Evolutionary conservation across 2,797 vertebrate species (phyloP).

Genomic region (Pseudomugil gertrudae): DNA sequence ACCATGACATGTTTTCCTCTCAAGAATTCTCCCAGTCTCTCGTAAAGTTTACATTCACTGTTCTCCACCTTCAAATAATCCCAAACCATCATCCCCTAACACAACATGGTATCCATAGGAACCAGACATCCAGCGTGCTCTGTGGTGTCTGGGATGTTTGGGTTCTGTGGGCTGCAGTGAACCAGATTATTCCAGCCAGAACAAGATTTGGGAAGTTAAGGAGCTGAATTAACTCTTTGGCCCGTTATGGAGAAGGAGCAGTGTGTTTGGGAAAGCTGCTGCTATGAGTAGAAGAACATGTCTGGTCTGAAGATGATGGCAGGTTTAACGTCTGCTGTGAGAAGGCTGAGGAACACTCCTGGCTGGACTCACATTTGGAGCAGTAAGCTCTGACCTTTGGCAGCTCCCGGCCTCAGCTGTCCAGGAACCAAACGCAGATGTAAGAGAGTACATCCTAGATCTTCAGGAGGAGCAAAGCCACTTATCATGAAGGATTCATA

Average conservation of each 20-base stretch:
- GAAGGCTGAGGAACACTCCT: conserved; percentile 7
- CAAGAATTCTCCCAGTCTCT: too few species aligned
- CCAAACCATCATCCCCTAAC: not conserved
- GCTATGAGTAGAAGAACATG: too few species aligned
- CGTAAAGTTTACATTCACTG: not conserved
- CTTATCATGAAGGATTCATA: too few species aligned
- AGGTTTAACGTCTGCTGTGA: not conserved
- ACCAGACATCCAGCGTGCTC: not conserved
- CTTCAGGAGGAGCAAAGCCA: too few species aligned
- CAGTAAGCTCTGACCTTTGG: conserved; percentile 21
- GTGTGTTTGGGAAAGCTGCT: not conserved
- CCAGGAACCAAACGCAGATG: conserved; percentile 29
- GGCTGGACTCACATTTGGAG: conserved; percentile 2
- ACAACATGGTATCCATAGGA: not conserved
- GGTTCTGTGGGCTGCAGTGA: not conserved
- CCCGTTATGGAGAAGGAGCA: too few species aligned
- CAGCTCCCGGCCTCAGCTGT: conserved; percentile 33
- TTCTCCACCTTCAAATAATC: not conserved
- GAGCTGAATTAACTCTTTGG: too few species aligned
- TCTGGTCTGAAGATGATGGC: not conserved
- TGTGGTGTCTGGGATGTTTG: not conserved
- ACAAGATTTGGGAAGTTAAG: not conserved
- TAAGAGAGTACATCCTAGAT: conserved; percentile 21
- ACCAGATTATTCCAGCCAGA: not conserved
- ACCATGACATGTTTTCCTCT: not conserved